A percentile compares a stretch with the other conserved stretches of the same genome.
Evolutionary conservation across 2,113 vertebrate genomes (phyloP).

Genomic region (Podarcis muralis): DNA sequence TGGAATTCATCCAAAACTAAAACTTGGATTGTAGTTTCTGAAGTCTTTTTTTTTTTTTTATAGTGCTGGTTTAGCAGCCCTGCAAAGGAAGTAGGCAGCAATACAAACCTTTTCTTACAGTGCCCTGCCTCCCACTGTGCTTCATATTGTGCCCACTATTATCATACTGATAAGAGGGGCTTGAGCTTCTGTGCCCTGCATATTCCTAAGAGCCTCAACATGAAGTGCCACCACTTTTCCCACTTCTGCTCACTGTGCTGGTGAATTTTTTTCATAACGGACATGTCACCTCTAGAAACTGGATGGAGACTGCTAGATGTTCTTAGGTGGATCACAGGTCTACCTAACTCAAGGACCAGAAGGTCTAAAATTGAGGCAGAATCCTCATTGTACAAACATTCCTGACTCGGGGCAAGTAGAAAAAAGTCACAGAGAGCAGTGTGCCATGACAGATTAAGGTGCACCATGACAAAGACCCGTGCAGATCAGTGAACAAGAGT

Average conservation of each 20-base stretch:
- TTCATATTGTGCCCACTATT: constrained; percentile 27
- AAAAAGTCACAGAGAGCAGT: neutral
- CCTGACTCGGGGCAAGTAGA: neutral
- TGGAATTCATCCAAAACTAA: constrained; percentile 38
- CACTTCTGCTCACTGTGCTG: neutral
- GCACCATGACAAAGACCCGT: neutral
- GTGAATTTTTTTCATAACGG: neutral
- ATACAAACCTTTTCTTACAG: neutral
- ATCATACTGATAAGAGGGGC: constrained; percentile 27
- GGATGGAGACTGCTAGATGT: neutral
- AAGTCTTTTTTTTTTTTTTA: constrained; percentile 8
- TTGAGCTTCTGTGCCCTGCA: neutral
- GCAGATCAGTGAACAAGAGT: neutral
- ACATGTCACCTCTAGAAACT: neutral
- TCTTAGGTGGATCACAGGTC: constrained; percentile 11
- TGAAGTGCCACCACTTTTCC: constrained; percentile 10
- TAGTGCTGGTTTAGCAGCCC: constrained; percentile 37
- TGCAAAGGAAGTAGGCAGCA: constrained; percentile 38
- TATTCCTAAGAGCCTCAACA: constrained; percentile 9
- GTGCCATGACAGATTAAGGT: neutral
- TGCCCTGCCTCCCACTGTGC: constrained; percentile 31
- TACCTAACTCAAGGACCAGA: neutral
- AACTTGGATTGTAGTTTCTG: constrained; percentile 44
- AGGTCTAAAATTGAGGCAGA: neutral
- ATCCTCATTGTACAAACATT: neutral